Conservation (phyloP, 2,797 vertebrate genomes). For the Sebastes cheni region DNA sequence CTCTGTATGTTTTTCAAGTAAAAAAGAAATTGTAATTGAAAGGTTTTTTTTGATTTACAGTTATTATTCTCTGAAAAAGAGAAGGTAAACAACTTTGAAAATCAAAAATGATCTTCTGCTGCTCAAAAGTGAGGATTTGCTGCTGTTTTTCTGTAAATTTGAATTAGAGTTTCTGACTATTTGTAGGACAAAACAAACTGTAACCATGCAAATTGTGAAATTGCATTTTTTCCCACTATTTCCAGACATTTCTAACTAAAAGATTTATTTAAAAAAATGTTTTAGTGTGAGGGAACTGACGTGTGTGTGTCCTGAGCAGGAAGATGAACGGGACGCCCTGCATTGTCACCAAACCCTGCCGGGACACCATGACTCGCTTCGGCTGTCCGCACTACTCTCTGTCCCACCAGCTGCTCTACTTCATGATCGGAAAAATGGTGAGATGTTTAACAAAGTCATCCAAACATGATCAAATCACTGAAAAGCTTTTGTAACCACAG, state of each 20-base stretch:
- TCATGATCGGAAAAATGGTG: constrained; percentile 88
- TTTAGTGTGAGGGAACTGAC: background rate
- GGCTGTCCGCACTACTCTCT: constrained; percentile 85
- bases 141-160: background rate
- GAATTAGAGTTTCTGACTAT: background rate
- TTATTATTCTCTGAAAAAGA: background rate
- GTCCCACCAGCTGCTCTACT: constrained; percentile 92
- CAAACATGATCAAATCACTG: background rate
- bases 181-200: background rate
- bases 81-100: background rate
- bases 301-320: constrained; percentile 67
- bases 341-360: constrained; percentile 82
- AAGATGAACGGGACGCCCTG: constrained; percentile 82
- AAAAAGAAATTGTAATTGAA: no score
- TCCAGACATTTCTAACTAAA: no score
- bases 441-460: constrained; percentile 12
- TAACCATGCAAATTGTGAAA: no score
- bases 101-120: background rate
- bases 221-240: no score
- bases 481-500: background rate
- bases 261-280: no score
- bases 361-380: constrained; percentile 82
- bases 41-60: no score
- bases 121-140: background rate
- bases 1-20: no score